Conservation (phyloP, 2,113 vertebrate species). For the Ascaphus truei region DNA sequence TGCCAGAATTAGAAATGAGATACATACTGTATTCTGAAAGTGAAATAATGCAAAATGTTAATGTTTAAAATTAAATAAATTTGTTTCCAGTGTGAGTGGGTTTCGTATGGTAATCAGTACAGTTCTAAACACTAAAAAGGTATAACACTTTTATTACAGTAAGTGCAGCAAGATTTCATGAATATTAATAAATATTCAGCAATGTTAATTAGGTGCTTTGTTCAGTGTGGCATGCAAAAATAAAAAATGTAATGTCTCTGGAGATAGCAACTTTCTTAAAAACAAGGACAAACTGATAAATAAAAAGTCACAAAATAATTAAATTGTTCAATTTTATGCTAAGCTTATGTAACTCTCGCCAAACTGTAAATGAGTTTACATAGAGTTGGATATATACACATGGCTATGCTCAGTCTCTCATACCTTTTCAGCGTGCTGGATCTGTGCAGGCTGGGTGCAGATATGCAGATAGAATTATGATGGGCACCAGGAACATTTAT, state of each 20-base stretch:
- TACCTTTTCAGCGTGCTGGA: no score
- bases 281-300: no score
- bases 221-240: slow-evolving; percentile 24
- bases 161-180: slow-evolving; percentile 15
- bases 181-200: slow-evolving; percentile 31
- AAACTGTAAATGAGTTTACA: no score
- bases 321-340: no score
- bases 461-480: no score
- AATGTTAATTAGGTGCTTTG: slow-evolving; percentile 25
- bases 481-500: no score
- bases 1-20: slow-evolving; percentile 5
- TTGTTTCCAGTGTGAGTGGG: slow-evolving; percentile 14
- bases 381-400: no score
- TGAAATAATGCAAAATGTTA: slow-evolving; percentile 14
- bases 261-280: background rate
- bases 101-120: slow-evolving; percentile 30
- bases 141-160: slow-evolving; percentile 17
- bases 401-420: no score
- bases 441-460: no score
- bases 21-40: background rate
- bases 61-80: slow-evolving; percentile 28
- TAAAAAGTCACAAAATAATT: no score
- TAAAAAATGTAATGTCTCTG: slow-evolving; percentile 5
- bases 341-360: no score
- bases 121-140: slow-evolving; percentile 8